Evolutionary conservation across 2,888 invertebrate species (phyloP).

Genomic region (Orgyia antiqua): DNA sequence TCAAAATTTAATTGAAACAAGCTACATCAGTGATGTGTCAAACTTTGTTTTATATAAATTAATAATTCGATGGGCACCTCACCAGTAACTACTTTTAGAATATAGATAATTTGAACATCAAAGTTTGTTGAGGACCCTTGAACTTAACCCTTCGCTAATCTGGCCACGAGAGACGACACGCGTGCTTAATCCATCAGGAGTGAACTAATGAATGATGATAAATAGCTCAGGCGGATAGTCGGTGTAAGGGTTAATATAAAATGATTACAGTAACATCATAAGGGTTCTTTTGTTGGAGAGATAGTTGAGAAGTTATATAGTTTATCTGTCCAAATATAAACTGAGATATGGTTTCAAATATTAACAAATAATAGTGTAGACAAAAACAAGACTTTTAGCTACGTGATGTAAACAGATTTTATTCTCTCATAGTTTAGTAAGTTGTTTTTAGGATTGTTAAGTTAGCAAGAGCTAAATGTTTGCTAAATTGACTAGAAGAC

Average conservation of each 20-base stretch:
- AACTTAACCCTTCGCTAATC: constrained; percentile 59
- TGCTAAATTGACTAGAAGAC: too few relatives aligned
- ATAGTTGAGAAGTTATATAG: not conserved
- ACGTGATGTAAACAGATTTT: too few relatives aligned
- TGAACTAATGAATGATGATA: constrained; percentile 69
- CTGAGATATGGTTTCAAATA: too few relatives aligned
- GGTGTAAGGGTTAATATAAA: constrained; percentile 14
- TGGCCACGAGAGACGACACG: constrained; percentile 48
- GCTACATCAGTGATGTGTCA: too few relatives aligned
- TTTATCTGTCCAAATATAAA: too few relatives aligned
- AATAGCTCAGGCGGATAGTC: constrained; percentile 49
- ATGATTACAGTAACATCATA: constrained; percentile 9
- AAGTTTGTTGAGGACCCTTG: constrained; percentile 33
- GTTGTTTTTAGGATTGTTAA: too few relatives aligned
- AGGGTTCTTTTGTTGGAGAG: not conserved
- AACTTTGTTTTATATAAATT: constrained; percentile 12
- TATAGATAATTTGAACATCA: constrained; percentile 24
- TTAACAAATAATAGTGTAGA: too few relatives aligned
- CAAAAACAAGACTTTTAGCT: too few relatives aligned
- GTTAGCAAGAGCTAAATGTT: too few relatives aligned
- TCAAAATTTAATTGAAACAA: too few relatives aligned
- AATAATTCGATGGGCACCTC: constrained; percentile 17
- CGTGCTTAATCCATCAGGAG: constrained; percentile 34
- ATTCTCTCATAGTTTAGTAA: too few relatives aligned
- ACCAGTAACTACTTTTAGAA: constrained; percentile 15